A percentile compares a stretch with the other conserved stretches of the same genome.
These are phyloP conservation scores for Dilophus febrilis DNA, from an alignment of 2,888 invertebrate genomes.

Conservation along the genomic window DNA sequence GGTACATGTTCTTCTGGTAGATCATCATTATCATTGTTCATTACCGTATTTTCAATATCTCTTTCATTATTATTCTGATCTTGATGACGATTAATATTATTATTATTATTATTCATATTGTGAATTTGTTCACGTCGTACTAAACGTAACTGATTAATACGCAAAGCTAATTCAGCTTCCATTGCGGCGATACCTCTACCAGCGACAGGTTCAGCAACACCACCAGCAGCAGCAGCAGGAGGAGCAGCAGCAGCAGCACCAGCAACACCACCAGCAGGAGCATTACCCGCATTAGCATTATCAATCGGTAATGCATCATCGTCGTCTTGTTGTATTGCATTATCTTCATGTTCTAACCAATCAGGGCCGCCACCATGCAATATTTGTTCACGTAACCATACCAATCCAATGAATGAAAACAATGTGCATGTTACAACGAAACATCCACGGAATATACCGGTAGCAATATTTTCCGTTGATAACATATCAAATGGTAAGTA, in stretches of 20 bases:
- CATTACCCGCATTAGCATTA: constrained; percentile 21
- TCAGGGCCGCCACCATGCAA: constrained; percentile 94
- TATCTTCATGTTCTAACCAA: constrained; percentile 71
- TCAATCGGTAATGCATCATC: neutral
- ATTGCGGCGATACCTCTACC: constrained; percentile 10
- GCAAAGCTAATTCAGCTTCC: no score
- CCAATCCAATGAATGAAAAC: constrained; percentile 88
- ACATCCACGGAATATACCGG: constrained; percentile 91
- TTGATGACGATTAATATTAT: constrained; percentile 8
- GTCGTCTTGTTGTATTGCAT: constrained; percentile 27
- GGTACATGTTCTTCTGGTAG: constrained; percentile 21
- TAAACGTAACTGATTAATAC: no score
- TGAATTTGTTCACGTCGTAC: no score
- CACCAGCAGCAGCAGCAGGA: constrained; percentile 21
- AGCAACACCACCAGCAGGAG: constrained; percentile 21
- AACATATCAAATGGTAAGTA: constrained; percentile 82
- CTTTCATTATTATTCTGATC: constrained; percentile 13
- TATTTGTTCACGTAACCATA: constrained; percentile 97
- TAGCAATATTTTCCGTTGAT: constrained; percentile 79
- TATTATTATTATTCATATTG: constrained; percentile 2
- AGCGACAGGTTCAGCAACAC: constrained; percentile 19
- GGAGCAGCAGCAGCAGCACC: constrained; percentile 19
- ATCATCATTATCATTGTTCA: constrained; percentile 11
- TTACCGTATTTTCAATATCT: constrained; percentile 8
- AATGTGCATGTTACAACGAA: constrained; percentile 93